A percentile compares a stretch with the other conserved stretches of the same genome.
These are phyloP conservation scores for Pipistrellus nathusii DNA, from an alignment of 2,797 vertebrate genomes.

Conservation along the genomic window DNA sequence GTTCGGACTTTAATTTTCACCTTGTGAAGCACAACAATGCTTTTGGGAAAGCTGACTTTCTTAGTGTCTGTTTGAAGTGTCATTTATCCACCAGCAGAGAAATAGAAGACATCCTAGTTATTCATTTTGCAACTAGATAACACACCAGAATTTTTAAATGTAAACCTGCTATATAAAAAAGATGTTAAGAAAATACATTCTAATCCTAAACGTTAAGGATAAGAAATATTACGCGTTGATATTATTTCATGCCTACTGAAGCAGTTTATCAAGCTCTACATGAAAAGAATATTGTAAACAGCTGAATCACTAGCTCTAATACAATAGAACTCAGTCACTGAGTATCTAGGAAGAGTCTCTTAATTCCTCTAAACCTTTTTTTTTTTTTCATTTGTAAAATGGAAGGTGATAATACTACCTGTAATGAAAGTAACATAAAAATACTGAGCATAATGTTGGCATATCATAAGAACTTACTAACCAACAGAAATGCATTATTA, in stretches of 20 bases:
- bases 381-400: not conserved
- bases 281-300: not conserved
- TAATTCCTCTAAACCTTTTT: not conserved
- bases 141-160: not conserved
- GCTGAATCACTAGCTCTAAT: not conserved
- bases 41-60: not conserved
- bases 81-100: not conserved
- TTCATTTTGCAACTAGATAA: not conserved
- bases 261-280: not conserved
- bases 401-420: not conserved
- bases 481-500: not conserved
- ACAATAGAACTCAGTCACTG: not conserved
- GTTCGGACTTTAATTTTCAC: slow-evolving; percentile 53
- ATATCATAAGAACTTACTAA: not conserved
- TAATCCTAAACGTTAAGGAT: not conserved
- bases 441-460: not conserved
- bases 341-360: not conserved
- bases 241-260: not conserved
- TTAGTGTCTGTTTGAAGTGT: not conserved
- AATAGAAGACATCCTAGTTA: not conserved
- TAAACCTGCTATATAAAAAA: not conserved
- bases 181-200: not conserved
- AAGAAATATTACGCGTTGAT: not conserved
- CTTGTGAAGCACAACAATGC: not conserved
- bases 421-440: not conserved